phyloP scores from a whole-genome alignment of 2,888 invertebrate genomes.

The Microctonus aethiopoides region DNA sequence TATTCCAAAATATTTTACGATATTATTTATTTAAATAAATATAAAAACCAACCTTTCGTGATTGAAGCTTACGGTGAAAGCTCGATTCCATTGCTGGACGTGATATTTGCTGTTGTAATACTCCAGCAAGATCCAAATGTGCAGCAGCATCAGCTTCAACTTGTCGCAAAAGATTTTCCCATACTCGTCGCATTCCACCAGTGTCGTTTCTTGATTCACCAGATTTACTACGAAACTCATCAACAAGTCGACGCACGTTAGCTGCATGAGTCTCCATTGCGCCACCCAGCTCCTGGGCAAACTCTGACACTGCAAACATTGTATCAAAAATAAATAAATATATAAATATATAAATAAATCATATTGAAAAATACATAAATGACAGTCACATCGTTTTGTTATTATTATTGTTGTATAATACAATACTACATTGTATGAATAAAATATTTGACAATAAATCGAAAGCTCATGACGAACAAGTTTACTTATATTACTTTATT shows the following conservation, averaged over 20 bases:
- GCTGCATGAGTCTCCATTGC: constrained; percentile 91
- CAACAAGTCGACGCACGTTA: constrained; percentile 86
- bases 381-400: not conserved
- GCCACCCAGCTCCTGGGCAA: constrained; percentile 88
- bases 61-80: constrained; percentile 91
- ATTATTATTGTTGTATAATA: not conserved
- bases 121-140: constrained; percentile 85
- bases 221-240: constrained; percentile 86
- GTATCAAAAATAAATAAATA: not conserved
- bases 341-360: not conserved
- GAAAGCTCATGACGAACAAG: not conserved
- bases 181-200: constrained; percentile 86
- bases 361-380: not conserved
- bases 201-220: constrained; percentile 88
- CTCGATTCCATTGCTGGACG: constrained; percentile 87
- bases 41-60: constrained; percentile 74
- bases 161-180: constrained; percentile 91
- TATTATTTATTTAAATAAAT: too few relatives aligned
- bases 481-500: not conserved
- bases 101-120: constrained; percentile 77
- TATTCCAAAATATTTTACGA: too few relatives aligned
- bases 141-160: constrained; percentile 90
- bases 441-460: constrained; percentile 9
- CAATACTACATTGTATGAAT: constrained; percentile 20
- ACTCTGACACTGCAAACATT: constrained; percentile 81